phyloP scores from a whole-genome alignment of 2,113 vertebrate genomes.

The Sander vitreus region DNA sequence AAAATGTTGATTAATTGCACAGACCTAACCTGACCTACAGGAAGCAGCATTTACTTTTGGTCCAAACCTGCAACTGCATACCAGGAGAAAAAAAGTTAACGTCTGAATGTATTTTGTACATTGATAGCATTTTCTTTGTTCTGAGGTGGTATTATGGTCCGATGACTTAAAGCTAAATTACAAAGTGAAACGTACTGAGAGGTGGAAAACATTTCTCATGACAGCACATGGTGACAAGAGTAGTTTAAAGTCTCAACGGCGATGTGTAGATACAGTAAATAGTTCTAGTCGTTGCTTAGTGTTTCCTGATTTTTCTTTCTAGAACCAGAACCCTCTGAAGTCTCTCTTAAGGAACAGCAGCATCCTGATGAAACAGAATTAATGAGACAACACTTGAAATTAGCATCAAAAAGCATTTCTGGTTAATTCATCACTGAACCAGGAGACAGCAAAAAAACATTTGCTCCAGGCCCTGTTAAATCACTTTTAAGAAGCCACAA shows the following conservation, averaged over 20 bases:
- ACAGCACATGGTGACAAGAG: neutral
- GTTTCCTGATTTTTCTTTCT: slow-evolving; percentile 48
- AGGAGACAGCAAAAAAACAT: slow-evolving; percentile 37
- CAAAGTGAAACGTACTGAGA: slow-evolving; percentile 4
- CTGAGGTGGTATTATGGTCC: slow-evolving; percentile 8
- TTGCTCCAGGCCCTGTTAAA: slow-evolving; percentile 46
- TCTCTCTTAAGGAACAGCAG: slow-evolving; percentile 53
- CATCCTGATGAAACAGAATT: slow-evolving; percentile 63
- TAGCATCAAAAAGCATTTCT: slow-evolving; percentile 69
- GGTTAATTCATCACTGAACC: slow-evolving; percentile 62
- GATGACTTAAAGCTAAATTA: slow-evolving; percentile 28
- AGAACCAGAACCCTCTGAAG: slow-evolving; percentile 45
- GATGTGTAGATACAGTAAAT: slow-evolving; percentile 32
- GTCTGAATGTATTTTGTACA: neutral
- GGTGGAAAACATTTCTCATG: slow-evolving; percentile 40
- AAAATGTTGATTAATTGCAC: too few relatives aligned
- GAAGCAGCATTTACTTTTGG: slow-evolving; percentile 64
- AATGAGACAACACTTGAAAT: slow-evolving; percentile 69
- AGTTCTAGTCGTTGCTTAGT: slow-evolving; percentile 6
- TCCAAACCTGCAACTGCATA: slow-evolving; percentile 37
- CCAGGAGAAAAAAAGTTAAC: neutral
- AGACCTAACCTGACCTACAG: slow-evolving; percentile 40
- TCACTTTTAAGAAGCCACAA: slow-evolving; percentile 56
- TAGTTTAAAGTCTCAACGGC: slow-evolving; percentile 32
- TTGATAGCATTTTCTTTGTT: neutral